These are phyloP conservation scores for Nannospalax galili DNA, from an alignment of 2,113 vertebrate genomes.

Conservation along the genomic window DNA sequence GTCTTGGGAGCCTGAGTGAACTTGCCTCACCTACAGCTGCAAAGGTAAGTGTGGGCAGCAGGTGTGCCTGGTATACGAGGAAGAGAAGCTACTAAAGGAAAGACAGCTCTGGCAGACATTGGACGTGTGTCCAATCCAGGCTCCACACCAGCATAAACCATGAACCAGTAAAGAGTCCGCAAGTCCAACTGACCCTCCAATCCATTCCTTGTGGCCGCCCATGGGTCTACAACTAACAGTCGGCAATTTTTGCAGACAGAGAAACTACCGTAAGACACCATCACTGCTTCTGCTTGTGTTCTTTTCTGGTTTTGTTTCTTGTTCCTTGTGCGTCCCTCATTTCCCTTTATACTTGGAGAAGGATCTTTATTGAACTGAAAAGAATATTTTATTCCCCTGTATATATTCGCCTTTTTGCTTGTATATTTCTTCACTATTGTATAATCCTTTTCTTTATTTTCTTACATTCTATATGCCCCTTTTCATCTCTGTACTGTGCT, in stretches of 20 bases:
- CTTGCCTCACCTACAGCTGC: too few relatives aligned
- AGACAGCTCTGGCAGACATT: neutral
- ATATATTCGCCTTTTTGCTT: too few relatives aligned
- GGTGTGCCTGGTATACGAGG: neutral
- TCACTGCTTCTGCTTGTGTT: neutral
- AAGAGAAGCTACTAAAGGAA: neutral
- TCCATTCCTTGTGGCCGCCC: neutral
- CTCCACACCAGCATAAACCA: neutral
- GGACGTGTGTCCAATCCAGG: too few relatives aligned
- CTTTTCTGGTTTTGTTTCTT: too few relatives aligned
- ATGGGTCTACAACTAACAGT: neutral
- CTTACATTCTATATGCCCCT: too few relatives aligned
- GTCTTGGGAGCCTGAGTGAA: neutral
- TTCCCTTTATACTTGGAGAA: too few relatives aligned
- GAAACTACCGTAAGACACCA: neutral
- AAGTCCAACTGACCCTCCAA: neutral
- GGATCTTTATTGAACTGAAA: too few relatives aligned
- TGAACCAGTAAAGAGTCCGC: neutral
- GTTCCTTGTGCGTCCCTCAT: too few relatives aligned
- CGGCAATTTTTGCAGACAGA: neutral
- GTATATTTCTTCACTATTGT: too few relatives aligned
- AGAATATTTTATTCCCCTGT: too few relatives aligned
- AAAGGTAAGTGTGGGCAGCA: neutral
- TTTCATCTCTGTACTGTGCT: too few relatives aligned
- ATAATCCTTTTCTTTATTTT: too few relatives aligned